Base-by-base conservation (phyloP, 23 tunicate species). In the Trididemnum clinides region DNA sequence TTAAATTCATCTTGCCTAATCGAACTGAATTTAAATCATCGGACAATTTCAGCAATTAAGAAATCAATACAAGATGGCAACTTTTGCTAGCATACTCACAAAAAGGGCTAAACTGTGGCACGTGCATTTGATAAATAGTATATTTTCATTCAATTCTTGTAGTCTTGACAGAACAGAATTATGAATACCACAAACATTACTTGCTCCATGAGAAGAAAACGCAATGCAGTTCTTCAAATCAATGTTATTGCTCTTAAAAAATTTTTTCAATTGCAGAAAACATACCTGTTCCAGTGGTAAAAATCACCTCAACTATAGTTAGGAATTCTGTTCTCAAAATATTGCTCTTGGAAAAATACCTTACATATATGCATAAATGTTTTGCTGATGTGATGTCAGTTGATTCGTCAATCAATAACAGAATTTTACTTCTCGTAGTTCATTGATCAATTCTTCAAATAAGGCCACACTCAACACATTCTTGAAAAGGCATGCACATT, bases 191-290 rank as follows among this genome's bases (percentile, higher is more conserved):
- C 70, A 62, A 62, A 62, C 25, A 62, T 62, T 62, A 26, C 28
- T 62, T 18, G 70, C 70, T 62, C 70, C 27, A 21, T 62, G 23
- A 62, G 70, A 62, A 21, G 70, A 62, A 62, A 62, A 62, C n/a
- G 70, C 70, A 62, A 62, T 62, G 70, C 70, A 62, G 70, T 62
- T 62, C 28, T 62, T 62, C 70, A 62, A 22, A 62, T 62, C 70
- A 10, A 62, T 62, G 6, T 62, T 62, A 22, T 62, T 20, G 28
- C 26, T 12, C 25, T 20, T 18, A 20, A 62, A 62, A 62, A 62
- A 62, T 5, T 62, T n/a, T n/a, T n/a, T n/a, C n/a, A n/a, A n/a
- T n/a, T n/a, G n/a, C n/a, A n/a, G n/a, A n/a, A n/a, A n/a, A n/a
- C n/a, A n/a, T n/a, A n/a, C n/a, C n/a, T n/a, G n/a, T n/a, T n/a